These are phyloP conservation scores for Lepidonotus clava DNA, from an alignment of 2,888 invertebrate species.

Conservation along the genomic window DNA sequence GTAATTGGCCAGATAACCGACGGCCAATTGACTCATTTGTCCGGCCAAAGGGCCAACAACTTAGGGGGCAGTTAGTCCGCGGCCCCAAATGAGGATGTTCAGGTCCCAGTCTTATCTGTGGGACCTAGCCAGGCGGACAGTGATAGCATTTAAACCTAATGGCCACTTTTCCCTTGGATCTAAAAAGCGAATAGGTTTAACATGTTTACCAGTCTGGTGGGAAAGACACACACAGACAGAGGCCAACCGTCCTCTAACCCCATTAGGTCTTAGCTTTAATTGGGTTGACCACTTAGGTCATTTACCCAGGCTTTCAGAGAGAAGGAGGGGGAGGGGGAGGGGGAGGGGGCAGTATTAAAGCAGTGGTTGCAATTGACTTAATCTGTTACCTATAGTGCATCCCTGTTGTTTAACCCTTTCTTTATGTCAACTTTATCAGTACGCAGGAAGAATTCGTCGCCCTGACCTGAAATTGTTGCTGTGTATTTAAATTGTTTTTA, in stretches of 20 bases:
- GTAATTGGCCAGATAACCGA: constrained; percentile 34
- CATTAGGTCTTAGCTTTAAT: not conserved
- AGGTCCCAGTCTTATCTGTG: not conserved
- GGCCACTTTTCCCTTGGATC: not conserved
- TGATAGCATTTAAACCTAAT: constrained; percentile 21
- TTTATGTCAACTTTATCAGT: no score
- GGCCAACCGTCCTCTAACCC: not conserved
- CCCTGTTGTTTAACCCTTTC: not conserved
- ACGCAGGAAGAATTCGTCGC: no score
- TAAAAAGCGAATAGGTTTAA: no score
- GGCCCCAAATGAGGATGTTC: not conserved
- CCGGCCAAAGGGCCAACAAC: not conserved
- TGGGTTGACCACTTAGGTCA: constrained; percentile 5
- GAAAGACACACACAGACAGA: not conserved
- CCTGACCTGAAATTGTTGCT: no score
- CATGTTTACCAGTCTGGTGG: not conserved
- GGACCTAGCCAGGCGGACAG: not conserved
- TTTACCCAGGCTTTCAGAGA: not conserved
- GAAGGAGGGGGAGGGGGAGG: no score
- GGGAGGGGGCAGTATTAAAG: not conserved
- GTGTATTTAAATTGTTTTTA: no score
- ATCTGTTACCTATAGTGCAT: no score
- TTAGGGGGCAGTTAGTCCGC: not conserved
- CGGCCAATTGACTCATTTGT: constrained; percentile 47
- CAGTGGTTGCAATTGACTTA: not conserved